Conservation (phyloP, 2,797 vertebrate genomes). For the Mastacembelus armatus region DNA sequence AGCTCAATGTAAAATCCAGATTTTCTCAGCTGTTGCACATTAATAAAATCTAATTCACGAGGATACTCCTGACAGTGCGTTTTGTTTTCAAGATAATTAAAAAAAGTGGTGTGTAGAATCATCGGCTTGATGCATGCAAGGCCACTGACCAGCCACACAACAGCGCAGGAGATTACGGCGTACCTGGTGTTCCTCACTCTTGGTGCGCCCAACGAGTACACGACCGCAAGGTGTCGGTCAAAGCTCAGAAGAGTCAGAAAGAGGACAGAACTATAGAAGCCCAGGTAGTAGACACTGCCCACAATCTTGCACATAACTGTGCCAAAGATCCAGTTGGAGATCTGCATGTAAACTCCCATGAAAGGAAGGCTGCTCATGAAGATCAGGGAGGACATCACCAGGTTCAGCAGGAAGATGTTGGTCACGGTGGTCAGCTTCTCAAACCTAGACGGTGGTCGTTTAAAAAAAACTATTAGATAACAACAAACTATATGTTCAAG, state of each 20-base stretch:
- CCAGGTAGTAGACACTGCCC: slow-evolving; percentile 73
- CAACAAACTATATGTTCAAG: neutral
- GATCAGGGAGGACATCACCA: slow-evolving; percentile 82
- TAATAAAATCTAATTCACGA: fast-evolving
- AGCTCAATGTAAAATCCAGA: slow-evolving; percentile 77
- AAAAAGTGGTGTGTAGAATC: slow-evolving; percentile 44
- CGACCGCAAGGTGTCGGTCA: slow-evolving; percentile 84
- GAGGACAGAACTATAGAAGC: slow-evolving; percentile 85
- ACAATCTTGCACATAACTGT: slow-evolving; percentile 76
- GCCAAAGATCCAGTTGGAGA: slow-evolving; percentile 79
- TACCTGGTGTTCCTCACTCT: slow-evolving; percentile 70
- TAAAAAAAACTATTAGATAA: neutral
- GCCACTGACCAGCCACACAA: slow-evolving; percentile 78
- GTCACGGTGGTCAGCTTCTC: slow-evolving; percentile 84
- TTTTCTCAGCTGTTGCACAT: neutral
- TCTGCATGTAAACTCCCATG: slow-evolving; percentile 70
- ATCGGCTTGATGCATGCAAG: slow-evolving; percentile 75
- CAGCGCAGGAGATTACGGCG: slow-evolving; percentile 62
- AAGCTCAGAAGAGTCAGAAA: slow-evolving; percentile 85
- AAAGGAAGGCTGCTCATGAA: slow-evolving; percentile 83
- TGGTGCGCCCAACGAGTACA: slow-evolving; percentile 72
- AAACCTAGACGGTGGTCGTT: slow-evolving; percentile 61
- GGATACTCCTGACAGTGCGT: slow-evolving; percentile 43
- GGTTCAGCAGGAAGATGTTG: slow-evolving; percentile 85
- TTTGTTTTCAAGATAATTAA: fast-evolving